A percentile compares a stretch with the other conserved stretches of the same genome.
phyloP scores from a whole-genome alignment of 2,797 vertebrate species.

The Falco peregrinus region DNA sequence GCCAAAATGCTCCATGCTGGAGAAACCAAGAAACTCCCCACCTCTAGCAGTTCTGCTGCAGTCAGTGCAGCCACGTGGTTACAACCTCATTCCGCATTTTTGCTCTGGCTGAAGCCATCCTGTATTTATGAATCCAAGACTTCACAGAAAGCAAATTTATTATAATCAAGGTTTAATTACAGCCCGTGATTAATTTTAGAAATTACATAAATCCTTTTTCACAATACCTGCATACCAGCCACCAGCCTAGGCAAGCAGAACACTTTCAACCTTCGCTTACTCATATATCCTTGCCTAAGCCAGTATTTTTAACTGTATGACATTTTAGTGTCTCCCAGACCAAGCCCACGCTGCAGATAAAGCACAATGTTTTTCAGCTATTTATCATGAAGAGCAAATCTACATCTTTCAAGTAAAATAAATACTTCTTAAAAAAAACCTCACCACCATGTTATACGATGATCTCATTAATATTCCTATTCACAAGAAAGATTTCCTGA shows the following conservation, averaged over 20 bases:
- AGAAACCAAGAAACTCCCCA: neutral
- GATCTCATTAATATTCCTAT: neutral
- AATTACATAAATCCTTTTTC: neutral
- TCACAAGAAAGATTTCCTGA: neutral
- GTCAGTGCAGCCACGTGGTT: rapidly evolving
- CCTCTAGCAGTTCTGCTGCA: neutral
- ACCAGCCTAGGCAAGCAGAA: neutral
- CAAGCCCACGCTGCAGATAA: neutral
- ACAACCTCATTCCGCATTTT: neutral
- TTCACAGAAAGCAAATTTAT: neutral
- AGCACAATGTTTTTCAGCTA: neutral
- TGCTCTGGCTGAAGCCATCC: neutral
- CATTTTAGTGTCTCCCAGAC: neutral
- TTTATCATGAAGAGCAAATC: neutral
- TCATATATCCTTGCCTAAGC: neutral
- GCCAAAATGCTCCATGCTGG: neutral
- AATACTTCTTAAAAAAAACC: neutral
- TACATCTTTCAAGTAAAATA: neutral
- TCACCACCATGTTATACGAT: neutral
- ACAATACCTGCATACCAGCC: neutral
- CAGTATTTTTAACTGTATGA: neutral
- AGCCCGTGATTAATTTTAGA: neutral
- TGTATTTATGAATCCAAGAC: neutral
- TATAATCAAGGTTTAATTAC: neutral
- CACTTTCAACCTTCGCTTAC: neutral